Percentiles rank a stretch among this genome's conserved stretches.
phyloP scores from a whole-genome alignment of 2,888 invertebrate species.

The Mactromeris polynyma region DNA sequence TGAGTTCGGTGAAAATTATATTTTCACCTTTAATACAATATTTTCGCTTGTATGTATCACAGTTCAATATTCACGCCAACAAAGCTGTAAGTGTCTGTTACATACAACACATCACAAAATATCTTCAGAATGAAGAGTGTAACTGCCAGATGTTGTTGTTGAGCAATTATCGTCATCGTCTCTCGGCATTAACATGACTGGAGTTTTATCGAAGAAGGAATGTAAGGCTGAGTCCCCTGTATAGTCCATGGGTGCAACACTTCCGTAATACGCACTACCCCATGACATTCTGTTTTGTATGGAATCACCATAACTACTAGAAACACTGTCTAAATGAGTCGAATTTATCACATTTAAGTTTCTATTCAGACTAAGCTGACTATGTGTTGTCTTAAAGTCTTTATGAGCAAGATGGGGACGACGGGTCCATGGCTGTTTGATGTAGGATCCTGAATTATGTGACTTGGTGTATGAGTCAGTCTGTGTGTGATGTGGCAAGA shows the following conservation, averaged over 20 bases:
- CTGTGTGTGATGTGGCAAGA: constrained; percentile 9
- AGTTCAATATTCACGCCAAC: background rate
- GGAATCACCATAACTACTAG: constrained; percentile 43
- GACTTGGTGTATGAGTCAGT: constrained; percentile 44
- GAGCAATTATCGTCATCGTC: constrained; percentile 69
- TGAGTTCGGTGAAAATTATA: constrained; percentile 9
- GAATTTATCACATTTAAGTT: constrained; percentile 46
- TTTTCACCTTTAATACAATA: constrained; percentile 6
- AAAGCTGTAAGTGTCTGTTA: background rate
- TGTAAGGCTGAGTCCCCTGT: constrained; percentile 67
- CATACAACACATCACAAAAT: constrained; percentile 58
- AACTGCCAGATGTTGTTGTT: constrained; percentile 69
- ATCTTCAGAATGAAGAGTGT: constrained; percentile 68
- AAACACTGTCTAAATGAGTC: constrained; percentile 48
- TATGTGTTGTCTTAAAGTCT: constrained; percentile 45
- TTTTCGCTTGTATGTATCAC: constrained; percentile 25
- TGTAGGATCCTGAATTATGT: constrained; percentile 46
- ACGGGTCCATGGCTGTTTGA: constrained; percentile 62
- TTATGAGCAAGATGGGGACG: constrained; percentile 63
- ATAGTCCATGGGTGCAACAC: constrained; percentile 61
- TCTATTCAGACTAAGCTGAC: constrained; percentile 48
- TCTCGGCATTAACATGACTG: constrained; percentile 38
- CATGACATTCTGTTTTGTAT: constrained; percentile 53
- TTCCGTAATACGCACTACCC: constrained; percentile 59
- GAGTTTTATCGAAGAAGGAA: constrained; percentile 70